Evolutionary conservation across 1,140 invertebrate species (phyloP).

Genomic region (Drosophila sproati): DNA sequence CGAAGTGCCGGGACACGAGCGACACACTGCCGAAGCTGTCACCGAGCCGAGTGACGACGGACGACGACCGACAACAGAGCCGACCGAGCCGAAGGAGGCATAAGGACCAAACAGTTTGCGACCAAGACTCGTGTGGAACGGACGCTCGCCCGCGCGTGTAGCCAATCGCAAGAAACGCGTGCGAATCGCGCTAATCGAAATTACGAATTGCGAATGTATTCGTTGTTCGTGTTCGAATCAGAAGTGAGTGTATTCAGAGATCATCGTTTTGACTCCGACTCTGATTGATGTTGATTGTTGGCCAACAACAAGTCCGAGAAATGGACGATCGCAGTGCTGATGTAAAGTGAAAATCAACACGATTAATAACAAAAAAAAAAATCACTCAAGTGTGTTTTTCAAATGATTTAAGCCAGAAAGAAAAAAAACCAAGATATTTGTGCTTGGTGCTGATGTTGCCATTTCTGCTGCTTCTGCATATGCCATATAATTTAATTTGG

Average conservation of each 20-base stretch:
- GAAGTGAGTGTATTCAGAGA: conserved; percentile 37
- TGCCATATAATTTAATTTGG: conserved; percentile 77
- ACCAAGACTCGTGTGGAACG: conserved; percentile 78
- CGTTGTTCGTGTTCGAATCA: conserved; percentile 2
- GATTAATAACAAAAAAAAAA: conserved; percentile 15
- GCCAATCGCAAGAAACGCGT: conserved; percentile 66
- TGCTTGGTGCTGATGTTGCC: conserved; percentile 1
- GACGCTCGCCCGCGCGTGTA: conserved; percentile 46
- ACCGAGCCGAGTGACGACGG: conserved; percentile 4
- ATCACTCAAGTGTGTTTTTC: conserved; percentile 70
- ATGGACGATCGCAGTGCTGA: conserved; percentile 25
- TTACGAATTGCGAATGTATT: conserved; percentile 50
- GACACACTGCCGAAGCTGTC: conserved; percentile 21
- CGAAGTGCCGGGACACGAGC: conserved; percentile 35
- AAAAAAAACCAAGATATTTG: conserved; percentile 32
- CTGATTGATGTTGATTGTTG: conserved; percentile 14
- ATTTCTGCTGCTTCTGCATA: conserved; percentile 35
- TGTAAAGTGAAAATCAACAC: conserved; percentile 17
- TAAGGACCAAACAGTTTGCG: conserved; percentile 74
- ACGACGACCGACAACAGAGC: conserved; percentile 43
- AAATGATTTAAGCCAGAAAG: conserved; percentile 57
- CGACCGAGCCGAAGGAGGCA: conserved; percentile 9
- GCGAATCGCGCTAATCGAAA: conserved; percentile 21
- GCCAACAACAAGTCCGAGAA: background rate
- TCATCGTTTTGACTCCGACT: conserved; percentile 21